Percentiles rank a stretch among this genome's conserved stretches.
phyloP scores from a whole-genome alignment of 2,888 invertebrate genomes.

The Drosophila barbarae region DNA sequence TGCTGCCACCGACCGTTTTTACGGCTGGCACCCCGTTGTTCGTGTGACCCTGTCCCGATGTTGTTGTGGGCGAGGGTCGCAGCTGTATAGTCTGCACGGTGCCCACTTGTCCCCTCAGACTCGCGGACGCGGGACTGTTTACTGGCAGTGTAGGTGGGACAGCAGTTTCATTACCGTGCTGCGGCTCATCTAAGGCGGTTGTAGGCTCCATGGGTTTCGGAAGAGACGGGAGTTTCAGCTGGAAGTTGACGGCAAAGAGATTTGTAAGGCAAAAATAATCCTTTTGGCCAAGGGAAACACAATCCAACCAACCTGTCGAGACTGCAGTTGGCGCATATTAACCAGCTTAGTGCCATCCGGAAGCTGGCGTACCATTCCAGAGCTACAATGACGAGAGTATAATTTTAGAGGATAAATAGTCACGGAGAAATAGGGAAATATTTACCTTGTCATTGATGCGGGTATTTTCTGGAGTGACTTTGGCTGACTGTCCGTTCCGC shows the following conservation, averaged over 20 bases:
- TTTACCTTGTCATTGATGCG: constrained; percentile 71
- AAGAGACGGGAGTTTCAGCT: constrained; percentile 57
- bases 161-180: constrained; percentile 39
- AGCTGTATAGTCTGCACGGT: constrained; percentile 68
- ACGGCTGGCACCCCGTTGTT: constrained; percentile 50
- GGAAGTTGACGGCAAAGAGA: not conserved
- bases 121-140: constrained; percentile 40
- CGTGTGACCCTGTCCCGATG: constrained; percentile 19
- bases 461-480: constrained; percentile 76
- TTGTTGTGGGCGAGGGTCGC: constrained; percentile 46
- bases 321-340: constrained; percentile 64
- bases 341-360: constrained; percentile 64
- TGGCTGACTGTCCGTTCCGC: constrained; percentile 66
- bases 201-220: constrained; percentile 36
- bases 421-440: not conserved
- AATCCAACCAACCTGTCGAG: constrained; percentile 61
- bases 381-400: constrained; percentile 44
- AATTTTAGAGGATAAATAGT: not conserved
- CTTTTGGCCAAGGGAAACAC: not conserved
- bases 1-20: constrained; percentile 43
- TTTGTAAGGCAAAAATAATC: not conserved
- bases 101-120: constrained; percentile 69
- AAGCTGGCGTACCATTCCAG: constrained; percentile 69
- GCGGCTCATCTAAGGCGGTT: constrained; percentile 40
- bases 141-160: constrained; percentile 16